Evolutionary conservation across 2,888 invertebrate species (phyloP).

Genomic region (Hoplodrina ambigua): DNA sequence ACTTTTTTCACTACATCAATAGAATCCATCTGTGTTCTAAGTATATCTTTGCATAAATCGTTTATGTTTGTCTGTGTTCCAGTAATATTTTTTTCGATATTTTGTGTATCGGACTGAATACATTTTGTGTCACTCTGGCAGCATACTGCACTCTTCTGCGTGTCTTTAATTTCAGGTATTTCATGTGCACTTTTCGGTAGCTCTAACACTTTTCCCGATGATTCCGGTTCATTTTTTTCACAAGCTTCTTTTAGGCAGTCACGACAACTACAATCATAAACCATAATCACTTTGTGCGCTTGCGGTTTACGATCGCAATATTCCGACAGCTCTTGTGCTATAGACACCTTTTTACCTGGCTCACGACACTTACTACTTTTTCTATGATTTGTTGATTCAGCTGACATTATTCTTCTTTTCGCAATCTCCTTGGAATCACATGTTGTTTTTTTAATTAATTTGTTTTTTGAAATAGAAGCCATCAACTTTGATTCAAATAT

Average conservation of each 20-base stretch:
- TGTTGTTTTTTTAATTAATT: too few relatives aligned
- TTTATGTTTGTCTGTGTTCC: conserved; percentile 7
- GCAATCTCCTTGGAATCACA: too few relatives aligned
- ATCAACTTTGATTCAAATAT: neutral
- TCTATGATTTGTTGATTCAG: neutral
- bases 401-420: neutral
- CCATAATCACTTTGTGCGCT: neutral
- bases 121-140: conserved; percentile 4
- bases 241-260: neutral
- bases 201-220: conserved; percentile 18
- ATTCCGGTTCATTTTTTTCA: neutral
- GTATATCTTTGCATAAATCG: conserved; percentile 5
- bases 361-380: neutral
- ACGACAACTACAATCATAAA: neutral
- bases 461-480: too few relatives aligned
- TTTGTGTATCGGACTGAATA: conserved; percentile 13
- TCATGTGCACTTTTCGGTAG: neutral
- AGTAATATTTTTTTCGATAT: neutral
- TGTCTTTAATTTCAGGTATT: neutral
- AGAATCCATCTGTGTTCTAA: conserved; percentile 2
- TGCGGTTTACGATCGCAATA: neutral
- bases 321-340: neutral
- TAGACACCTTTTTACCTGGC: neutral
- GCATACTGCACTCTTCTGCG: neutral
- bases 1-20: conserved; percentile 18